These are phyloP conservation scores for Actias luna DNA, from an alignment of 2,888 invertebrate species.

Conservation along the genomic window DNA sequence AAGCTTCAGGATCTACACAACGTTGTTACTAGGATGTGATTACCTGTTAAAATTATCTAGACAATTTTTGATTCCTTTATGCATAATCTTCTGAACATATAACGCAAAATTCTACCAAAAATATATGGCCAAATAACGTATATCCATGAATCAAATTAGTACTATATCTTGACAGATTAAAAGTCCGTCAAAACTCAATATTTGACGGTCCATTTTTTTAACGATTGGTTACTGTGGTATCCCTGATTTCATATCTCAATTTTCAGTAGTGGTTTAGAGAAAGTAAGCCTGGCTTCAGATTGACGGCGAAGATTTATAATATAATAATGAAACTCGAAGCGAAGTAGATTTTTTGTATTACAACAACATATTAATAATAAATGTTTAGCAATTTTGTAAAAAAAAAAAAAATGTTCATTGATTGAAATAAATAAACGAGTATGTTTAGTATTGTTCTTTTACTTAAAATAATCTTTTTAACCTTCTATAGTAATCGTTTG, in stretches of 20 bases:
- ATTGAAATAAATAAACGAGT: constrained; percentile 26
- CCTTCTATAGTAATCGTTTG: too few relatives aligned
- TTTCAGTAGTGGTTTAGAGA: constrained; percentile 17
- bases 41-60: too few relatives aligned
- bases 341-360: constrained; percentile 27
- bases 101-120: too few relatives aligned
- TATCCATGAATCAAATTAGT: too few relatives aligned
- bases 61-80: too few relatives aligned
- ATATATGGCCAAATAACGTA: too few relatives aligned
- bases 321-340: constrained; percentile 24
- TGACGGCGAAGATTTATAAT: constrained; percentile 19
- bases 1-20: too few relatives aligned
- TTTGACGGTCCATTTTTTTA: too few relatives aligned
- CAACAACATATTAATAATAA: constrained; percentile 21
- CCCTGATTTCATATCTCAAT: constrained; percentile 12
- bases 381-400: constrained; percentile 36
- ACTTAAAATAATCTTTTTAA: not conserved
- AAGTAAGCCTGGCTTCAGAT: constrained; percentile 21
- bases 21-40: too few relatives aligned
- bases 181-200: too few relatives aligned
- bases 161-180: too few relatives aligned
- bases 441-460: constrained; percentile 17
- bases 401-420: constrained; percentile 31
- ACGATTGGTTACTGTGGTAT: constrained; percentile 6
- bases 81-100: too few relatives aligned